Percentiles rank a stretch among this genome's conserved stretches.
Conservation (phyloP, 2,888 invertebrate genomes). For the Uropetala carovei region DNA sequence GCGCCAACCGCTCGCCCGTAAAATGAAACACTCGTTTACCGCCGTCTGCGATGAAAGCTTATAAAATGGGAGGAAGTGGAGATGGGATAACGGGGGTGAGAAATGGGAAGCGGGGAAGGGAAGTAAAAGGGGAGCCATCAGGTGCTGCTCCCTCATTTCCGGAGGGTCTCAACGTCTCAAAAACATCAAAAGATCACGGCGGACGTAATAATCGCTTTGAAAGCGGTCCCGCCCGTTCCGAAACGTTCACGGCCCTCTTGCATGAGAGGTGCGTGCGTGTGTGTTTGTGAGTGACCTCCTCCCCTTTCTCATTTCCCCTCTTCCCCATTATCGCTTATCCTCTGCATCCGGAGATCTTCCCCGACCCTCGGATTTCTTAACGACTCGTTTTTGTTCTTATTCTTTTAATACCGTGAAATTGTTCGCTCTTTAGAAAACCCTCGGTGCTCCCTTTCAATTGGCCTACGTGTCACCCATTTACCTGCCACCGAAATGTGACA, state of each 20-base stretch:
- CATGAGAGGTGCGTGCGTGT: not conserved
- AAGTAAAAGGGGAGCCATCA: not conserved
- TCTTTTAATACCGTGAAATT: not conserved
- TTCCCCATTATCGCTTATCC: not conserved
- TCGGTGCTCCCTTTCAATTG: constrained; percentile 1
- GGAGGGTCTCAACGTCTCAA: constrained; percentile 3
- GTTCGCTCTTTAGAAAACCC: not conserved
- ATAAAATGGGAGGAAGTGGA: no score
- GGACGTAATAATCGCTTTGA: not conserved
- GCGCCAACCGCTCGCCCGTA: not conserved
- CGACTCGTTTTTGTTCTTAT: not conserved
- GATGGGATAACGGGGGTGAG: not conserved
- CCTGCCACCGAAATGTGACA: no score
- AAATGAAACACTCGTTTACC: not conserved
- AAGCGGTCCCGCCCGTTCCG: not conserved
- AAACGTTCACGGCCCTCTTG: no score
- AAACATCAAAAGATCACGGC: not conserved
- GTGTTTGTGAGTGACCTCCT: not conserved
- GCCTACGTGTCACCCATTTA: not conserved
- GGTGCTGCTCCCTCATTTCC: constrained; percentile 28
- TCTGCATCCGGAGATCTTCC: not conserved
- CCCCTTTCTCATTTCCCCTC: not conserved
- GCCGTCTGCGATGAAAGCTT: not conserved
- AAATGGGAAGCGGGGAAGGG: not conserved
- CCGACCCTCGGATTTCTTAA: not conserved